A percentile compares a stretch with the other conserved stretches of the same genome.
phyloP scores from a whole-genome alignment of 2,888 invertebrate genomes.

The Epistrophe eligans region DNA sequence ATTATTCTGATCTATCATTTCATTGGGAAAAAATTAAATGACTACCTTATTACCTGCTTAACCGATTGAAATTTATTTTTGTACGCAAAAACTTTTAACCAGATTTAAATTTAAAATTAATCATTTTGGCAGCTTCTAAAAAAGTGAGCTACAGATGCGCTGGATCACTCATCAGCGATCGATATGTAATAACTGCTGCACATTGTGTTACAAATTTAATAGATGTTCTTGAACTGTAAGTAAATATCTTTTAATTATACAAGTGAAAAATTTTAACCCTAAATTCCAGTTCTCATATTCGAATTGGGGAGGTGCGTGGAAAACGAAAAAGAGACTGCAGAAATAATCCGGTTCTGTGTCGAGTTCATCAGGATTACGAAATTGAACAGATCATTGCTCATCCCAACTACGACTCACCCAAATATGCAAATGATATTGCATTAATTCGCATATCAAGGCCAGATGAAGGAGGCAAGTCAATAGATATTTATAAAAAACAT shows the following conservation, averaged over 20 bases:
- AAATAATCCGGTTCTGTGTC: constrained; percentile 80
- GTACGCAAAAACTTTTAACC: too few relatives aligned
- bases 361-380: constrained; percentile 85
- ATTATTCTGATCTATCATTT: too few relatives aligned
- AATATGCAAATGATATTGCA: constrained; percentile 86
- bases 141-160: constrained; percentile 82
- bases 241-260: constrained; percentile 22
- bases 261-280: not conserved
- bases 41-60: too few relatives aligned
- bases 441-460: constrained; percentile 84
- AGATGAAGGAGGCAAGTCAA: constrained; percentile 78
- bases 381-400: constrained; percentile 85
- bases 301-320: constrained; percentile 87
- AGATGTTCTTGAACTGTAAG: constrained; percentile 83
- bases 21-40: too few relatives aligned
- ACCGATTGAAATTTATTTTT: too few relatives aligned
- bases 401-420: constrained; percentile 84
- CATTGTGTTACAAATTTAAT: constrained; percentile 86
- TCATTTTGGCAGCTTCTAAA: constrained; percentile 75
- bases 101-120: not conserved
- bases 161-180: constrained; percentile 85
- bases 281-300: constrained; percentile 85
- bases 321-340: constrained; percentile 84
- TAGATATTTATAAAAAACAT: not conserved
- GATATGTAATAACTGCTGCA: constrained; percentile 86